Evolutionary conservation across 2,888 invertebrate species (phyloP).

Genomic region (Sussaba pulchella): DNA sequence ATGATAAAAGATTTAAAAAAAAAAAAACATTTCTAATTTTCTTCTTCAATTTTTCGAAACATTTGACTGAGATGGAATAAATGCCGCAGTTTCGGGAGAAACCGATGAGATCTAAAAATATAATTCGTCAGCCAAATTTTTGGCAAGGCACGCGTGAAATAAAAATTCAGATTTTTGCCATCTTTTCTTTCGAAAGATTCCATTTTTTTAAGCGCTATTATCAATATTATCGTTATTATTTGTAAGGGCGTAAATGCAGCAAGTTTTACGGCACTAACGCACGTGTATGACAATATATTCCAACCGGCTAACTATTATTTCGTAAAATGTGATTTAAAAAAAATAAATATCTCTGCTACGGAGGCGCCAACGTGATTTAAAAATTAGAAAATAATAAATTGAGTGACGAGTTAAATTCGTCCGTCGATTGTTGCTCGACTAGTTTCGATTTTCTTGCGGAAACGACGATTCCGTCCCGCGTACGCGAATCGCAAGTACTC

Average conservation of each 20-base stretch:
- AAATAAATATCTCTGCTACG: conserved; percentile 58
- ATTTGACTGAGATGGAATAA: too few species aligned
- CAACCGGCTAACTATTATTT: conserved; percentile 1
- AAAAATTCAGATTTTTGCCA: background rate
- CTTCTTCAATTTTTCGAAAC: too few species aligned
- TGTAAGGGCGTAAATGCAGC: too few species aligned
- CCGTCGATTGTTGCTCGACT: too few species aligned
- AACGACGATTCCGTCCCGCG: conserved; percentile 4
- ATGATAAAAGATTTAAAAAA: too few species aligned
- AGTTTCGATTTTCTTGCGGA: conserved; percentile 24
- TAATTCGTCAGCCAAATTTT: conserved; percentile 17
- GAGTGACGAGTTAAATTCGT: too few species aligned
- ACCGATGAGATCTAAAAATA: background rate
- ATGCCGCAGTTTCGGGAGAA: too few species aligned
- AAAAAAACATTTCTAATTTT: conserved; percentile 23
- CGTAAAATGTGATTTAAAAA: conserved; percentile 39
- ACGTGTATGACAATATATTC: too few species aligned
- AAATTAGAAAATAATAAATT: too few species aligned
- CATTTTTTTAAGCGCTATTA: background rate
- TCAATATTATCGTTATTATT: too few species aligned
- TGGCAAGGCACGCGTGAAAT: conserved; percentile 48
- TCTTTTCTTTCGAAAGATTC: background rate
- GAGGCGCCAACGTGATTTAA: conserved; percentile 13
- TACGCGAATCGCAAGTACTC: background rate
- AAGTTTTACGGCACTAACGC: too few species aligned